These are phyloP conservation scores for Bembecia ichneumoniformis DNA, from an alignment of 2,888 invertebrate genomes.

Conservation along the genomic window DNA sequence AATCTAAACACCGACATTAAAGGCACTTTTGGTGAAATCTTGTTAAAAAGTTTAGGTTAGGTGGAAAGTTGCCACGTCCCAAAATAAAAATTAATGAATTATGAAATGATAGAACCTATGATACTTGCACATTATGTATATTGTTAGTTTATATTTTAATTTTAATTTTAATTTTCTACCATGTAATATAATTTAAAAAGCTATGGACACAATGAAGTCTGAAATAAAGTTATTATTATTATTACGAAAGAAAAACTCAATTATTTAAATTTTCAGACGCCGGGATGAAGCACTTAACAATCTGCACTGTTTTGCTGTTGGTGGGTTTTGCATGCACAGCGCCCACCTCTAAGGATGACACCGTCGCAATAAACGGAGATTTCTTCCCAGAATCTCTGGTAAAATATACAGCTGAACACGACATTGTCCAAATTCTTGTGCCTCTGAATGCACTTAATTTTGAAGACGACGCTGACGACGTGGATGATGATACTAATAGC, in stretches of 20 bases:
- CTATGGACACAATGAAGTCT: too few species aligned
- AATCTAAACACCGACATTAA: too few species aligned
- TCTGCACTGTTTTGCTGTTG: conserved; percentile 18
- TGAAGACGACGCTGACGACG: conserved; percentile 13
- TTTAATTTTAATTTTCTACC: too few species aligned
- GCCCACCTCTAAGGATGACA: conserved; percentile 17
- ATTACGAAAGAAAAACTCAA: background rate
- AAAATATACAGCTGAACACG: conserved; percentile 23
- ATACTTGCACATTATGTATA: too few species aligned
- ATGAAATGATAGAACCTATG: too few species aligned
- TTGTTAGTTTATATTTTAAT: too few species aligned
- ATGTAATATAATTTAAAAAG: too few species aligned
- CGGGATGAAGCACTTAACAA: conserved; percentile 1
- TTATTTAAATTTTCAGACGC: conserved; percentile 4
- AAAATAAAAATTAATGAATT: too few species aligned
- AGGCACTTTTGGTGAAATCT: too few species aligned
- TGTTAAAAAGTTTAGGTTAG: too few species aligned
- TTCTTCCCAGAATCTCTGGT: conserved; percentile 21
- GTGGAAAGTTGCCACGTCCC: too few species aligned
- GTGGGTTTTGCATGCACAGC: conserved; percentile 18
- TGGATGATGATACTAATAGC: conserved; percentile 9
- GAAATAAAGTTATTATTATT: too few species aligned
- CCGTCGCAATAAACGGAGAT: conserved; percentile 14
- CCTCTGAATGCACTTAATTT: conserved; percentile 29
- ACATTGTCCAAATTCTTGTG: conserved; percentile 26